Base-by-base conservation (phyloP, 2,797 vertebrate species). In the Rhynchotus rufescens region DNA sequence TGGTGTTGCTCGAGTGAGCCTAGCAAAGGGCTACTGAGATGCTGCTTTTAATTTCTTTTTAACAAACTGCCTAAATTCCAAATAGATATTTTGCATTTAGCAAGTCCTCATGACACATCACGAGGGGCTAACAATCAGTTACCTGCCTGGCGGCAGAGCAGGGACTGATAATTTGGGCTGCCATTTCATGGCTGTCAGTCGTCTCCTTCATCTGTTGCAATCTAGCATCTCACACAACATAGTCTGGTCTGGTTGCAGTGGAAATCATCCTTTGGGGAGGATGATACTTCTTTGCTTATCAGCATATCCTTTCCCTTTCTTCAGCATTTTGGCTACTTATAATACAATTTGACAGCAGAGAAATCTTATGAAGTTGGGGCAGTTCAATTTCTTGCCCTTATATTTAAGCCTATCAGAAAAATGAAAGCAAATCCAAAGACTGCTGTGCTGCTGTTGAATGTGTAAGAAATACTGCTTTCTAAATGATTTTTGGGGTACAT, bases 261-360 rank as follows among this genome's bases (percentile, higher is more conserved):
- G 45, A 56, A 79, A 36, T 10, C 1, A 1, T 45, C 16, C 36
- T 45, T 78, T 0, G 3, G 15, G 34, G 16, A 62, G 25, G 42
- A 54, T 59, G 15, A 4, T 47, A 7, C 3, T 32, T 79, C 65
- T 65, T 42, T 36, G 19, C 30, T 54, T 64, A 34, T 17, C 5
- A 56, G 12, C 11, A n/a, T n/a, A 28, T 6, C 15, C 8, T 51
- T 10, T n/a, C 8, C 11, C 7, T 25, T 32, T 84, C 68, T 59
- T 32, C 26, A 69, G 9, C 13, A 22, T 82, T 82, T 88, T 85
- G 67, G 21, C 20, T 42, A 45, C 12, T 16, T n/a, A 13, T 17
- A 45, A 47, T 2, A 5, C 12, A 57, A 5, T 54, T 20, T 57
- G 38, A 7, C 22, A 69, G 22, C 12, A 32, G 61, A 74, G n/a